Base-by-base conservation (phyloP, 2,113 vertebrate species). In the Sinocyclocheilus rhinocerous region DNA sequence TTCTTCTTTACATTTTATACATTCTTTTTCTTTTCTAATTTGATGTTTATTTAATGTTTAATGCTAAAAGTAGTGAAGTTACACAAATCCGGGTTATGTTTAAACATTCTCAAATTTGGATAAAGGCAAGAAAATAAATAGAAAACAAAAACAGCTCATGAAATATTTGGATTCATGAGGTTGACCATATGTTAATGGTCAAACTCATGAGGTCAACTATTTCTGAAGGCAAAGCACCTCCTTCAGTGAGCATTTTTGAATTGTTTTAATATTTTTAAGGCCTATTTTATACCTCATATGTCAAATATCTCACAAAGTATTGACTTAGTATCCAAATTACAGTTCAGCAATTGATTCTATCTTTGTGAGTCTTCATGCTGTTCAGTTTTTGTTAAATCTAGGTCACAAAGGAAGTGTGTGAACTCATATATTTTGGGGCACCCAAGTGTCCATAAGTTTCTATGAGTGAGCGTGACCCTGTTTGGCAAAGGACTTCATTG, bases 301-400 rank as follows among this genome's bases (percentile, higher is more conserved):
- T 26, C n/a, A 2, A 2, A 65, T 13, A 65, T 39, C 33, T 4
- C 29, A 70, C 16, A 70, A 36, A 69, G 67, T 69, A 69, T 33
- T 33, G 65, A 69, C 6, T 69, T 69, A 9, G 26, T 9, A 29
- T 69, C 7, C 33, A 39, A 70, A 69, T 18, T 16, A 36, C 65
- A 9, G 16, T 39, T 70, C 8, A 61, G 20, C 20, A 61, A 13
- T n/a, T n/a, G 0, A 61, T 61, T 61, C 4, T 73, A 24, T 22
- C 22, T 75, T 75, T 24, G 72, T 24, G 2, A 6, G 2, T 45
- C 20, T 75, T n/a, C 39, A 20, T 13, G 18, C 36, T 73, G 72
- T 45, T 75, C 72, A 75, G 13, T 45, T n/a, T 70, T 75, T n/a
- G 39, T 15, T 45, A 11, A n/a, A 73, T 73, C 70, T 75, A 75